These are phyloP conservation scores for Himalopsyche kuldschensis DNA, from an alignment of 2,888 invertebrate species.

Conservation along the genomic window DNA sequence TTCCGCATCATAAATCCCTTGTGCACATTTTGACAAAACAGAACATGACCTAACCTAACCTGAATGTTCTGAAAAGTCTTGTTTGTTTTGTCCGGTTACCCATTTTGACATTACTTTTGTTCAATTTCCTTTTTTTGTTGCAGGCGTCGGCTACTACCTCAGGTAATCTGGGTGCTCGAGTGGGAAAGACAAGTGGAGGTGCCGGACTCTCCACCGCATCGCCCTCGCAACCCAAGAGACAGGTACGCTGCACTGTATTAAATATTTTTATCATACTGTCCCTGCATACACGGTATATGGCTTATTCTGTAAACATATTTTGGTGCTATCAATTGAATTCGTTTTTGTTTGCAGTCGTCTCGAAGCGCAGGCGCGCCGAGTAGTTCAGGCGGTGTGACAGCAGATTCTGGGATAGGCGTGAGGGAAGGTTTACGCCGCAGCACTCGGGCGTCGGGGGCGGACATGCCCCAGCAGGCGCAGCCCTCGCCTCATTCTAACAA, in stretches of 20 bases:
- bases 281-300: no score
- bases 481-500: constrained; percentile 29
- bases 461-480: constrained; percentile 56
- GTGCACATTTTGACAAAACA: no score
- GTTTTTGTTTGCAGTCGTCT: constrained; percentile 4
- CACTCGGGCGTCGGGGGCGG: constrained; percentile 55
- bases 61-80: no score
- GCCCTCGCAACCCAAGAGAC: constrained; percentile 60
- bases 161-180: constrained; percentile 60
- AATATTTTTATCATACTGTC: no score
- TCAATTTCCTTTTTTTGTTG: background rate
- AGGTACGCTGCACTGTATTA: constrained; percentile 45
- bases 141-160: background rate
- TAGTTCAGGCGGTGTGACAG: constrained; percentile 44
- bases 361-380: constrained; percentile 9
- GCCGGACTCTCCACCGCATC: constrained; percentile 51
- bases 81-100: no score
- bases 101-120: no score
- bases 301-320: no score
- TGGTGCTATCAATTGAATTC: background rate
- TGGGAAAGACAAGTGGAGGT: constrained; percentile 61
- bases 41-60: no score
- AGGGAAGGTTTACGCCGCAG: constrained; percentile 54
- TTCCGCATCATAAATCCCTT: no score
- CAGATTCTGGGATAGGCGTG: constrained; percentile 54